phyloP scores from a whole-genome alignment of 2,797 vertebrate species.

The Phrynocephalus forsythii region DNA sequence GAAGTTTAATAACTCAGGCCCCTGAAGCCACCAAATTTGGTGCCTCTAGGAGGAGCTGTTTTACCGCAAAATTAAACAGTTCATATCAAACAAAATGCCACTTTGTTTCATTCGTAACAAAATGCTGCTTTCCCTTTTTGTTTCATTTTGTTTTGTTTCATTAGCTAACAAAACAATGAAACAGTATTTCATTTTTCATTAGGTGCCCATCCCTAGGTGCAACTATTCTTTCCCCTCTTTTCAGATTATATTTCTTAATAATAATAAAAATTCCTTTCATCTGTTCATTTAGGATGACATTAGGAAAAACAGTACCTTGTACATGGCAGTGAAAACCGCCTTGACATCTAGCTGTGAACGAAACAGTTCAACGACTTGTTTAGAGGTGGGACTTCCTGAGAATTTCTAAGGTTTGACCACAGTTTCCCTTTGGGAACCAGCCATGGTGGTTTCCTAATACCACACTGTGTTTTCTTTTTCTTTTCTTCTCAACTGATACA shows the following conservation, averaged over 20 bases:
- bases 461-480: not conserved
- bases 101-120: no score
- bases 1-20: no score
- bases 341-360: not conserved
- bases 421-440: not conserved
- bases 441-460: not conserved
- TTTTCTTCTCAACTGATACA: not conserved
- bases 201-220: no score
- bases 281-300: not conserved
- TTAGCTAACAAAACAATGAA: no score
- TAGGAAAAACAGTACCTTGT: not conserved
- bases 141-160: no score
- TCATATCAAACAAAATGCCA: no score
- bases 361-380: not conserved
- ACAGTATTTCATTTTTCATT: no score
- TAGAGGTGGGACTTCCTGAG: constrained; percentile 16
- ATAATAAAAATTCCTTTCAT: not conserved
- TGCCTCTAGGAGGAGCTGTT: no score
- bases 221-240: not conserved
- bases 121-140: no score
- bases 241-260: not conserved
- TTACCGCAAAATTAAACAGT: no score
- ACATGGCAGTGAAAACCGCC: not conserved
- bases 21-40: no score
- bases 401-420: not conserved